Evolutionary conservation across 2,113 vertebrate genomes (phyloP), one percentile per base, ranked within the genome.

Genomic region (Cyanocitta stelleri): DNA sequence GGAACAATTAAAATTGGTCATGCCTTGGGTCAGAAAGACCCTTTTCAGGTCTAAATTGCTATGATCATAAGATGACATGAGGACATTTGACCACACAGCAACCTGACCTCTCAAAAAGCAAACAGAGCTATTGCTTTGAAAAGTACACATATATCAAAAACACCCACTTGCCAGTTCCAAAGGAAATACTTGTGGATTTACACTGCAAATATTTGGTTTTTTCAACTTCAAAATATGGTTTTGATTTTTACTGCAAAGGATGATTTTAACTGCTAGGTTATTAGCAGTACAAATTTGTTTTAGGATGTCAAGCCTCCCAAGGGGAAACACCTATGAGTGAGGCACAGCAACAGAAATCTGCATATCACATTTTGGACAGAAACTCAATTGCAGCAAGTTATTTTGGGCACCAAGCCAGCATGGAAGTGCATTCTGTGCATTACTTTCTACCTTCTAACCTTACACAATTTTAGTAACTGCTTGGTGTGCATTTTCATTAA

Each of bases 1-100:
- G 49, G 1, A 1, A 80, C 7, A 76, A n/a, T 7, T 55, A 52
- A 12, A 18, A 26, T 0, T 55, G 2, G 35, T 72, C 26, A 48
- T 56, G n/a, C 16, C 55, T 61, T 66, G 16, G 11, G 7, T 78
- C 63, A 46, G 4, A 32, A 84, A 62, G 22, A 18, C 4, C 19
- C 7, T 24, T 52, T 83, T 84, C 37, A 69, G 11, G 51, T 64
- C 27, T n/a, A 44, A 39, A 69, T 33, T 69, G 39, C n/a, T 62
- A 10, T 9, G 8, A 63, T 24, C 6, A 2, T 44, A 85, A 54
- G 37, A 85, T 56, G 77, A 56, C 16, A 72, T 0, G 5, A 51
- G 29, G 16, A 43, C 22, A 77, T 32, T 64, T 72, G 33, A 73
- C 33, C 27, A 67, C 16, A 72, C 19, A 78, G 61, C 35, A 88